Evolutionary conservation across 1,140 invertebrate species (phyloP), one percentile per base, ranked within the genome.

Genomic region (Aplysia californica): DNA sequence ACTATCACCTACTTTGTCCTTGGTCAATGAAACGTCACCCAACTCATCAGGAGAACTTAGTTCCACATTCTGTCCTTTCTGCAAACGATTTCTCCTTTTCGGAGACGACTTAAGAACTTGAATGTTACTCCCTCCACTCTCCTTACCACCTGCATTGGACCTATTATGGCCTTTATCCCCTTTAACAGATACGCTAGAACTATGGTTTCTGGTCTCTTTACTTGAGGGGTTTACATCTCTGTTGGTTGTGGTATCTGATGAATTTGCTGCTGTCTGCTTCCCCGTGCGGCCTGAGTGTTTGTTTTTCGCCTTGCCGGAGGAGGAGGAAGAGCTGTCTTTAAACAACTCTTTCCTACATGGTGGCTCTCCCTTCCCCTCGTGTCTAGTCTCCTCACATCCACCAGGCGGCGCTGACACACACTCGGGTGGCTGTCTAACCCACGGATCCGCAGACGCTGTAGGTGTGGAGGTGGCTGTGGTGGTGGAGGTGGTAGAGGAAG

Each of bases 21-120:
- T 50, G n/a, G 10, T n/a, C n/a, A 21, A 35, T 4, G 35, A 36
- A 65, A n/a, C 35, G 39, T 33, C 18, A n/a, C 39, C 61, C 23
- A 10, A n/a, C 18, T 1, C 3, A n/a, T 35, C 3, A 65, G 21
- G 1, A 5, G 5, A 35, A 36, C 20, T 36, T 1, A 1, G 5
- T 2, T 1, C 61, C 1, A 21, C 4, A n/a, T 65, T 65, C 1
- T 2, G 39, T n/a, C 39, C 3, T 5, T 10, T 23, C n/a, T 44
- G 6, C 21, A n/a, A n/a, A n/a, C n/a, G n/a, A n/a, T 41, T 44
- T 39, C 66, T 1, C 2, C 10, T 21, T 44, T 68, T 68, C 23
- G 66, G 66, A 3, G 66, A 68, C 20, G 66, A 68, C 10, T 68
- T 39, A 1, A 68, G 38, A 44, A 68, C 41, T 31, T 68, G 66